These are phyloP conservation scores for Scaptomyza caliginosa DNA, from an alignment of 2,888 invertebrate species.

Conservation along the genomic window DNA sequence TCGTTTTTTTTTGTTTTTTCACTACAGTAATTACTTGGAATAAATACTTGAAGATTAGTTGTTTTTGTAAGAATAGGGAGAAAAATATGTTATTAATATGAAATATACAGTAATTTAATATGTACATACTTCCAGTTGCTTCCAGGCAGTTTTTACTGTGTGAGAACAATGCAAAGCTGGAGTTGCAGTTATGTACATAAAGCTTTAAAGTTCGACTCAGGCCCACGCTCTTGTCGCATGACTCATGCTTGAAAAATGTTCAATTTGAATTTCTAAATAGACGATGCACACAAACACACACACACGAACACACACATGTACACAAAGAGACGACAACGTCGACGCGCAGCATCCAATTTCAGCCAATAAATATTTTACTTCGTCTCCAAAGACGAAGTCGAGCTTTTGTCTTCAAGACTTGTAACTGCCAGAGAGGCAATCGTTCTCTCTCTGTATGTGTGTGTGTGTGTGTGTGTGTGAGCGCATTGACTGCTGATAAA, in stretches of 20 bases:
- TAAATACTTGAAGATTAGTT: neutral
- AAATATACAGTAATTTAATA: no score
- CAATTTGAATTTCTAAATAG: slow-evolving; percentile 77
- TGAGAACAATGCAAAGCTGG: neutral
- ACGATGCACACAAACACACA: slow-evolving; percentile 52
- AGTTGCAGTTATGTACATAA: slow-evolving; percentile 11
- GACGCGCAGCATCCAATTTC: slow-evolving; percentile 74
- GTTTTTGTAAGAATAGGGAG: no score
- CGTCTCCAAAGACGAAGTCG: slow-evolving; percentile 56
- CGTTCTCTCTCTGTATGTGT: slow-evolving; percentile 8
- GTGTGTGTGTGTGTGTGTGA: slow-evolving; percentile 24
- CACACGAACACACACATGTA: slow-evolving; percentile 9
- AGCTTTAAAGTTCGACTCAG: slow-evolving; percentile 30
- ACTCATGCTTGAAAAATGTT: slow-evolving; percentile 68
- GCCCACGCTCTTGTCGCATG: slow-evolving; percentile 60
- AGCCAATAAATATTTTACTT: slow-evolving; percentile 72
- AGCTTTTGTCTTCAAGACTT: slow-evolving; percentile 59
- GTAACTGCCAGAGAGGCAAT: slow-evolving; percentile 45
- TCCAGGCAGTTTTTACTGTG: slow-evolving; percentile 1
- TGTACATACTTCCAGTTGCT: neutral
- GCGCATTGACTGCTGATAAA: slow-evolving; percentile 59
- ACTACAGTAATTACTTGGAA: neutral
- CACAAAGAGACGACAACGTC: slow-evolving; percentile 27
- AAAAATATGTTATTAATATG: neutral
- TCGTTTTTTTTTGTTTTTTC: neutral